Evolutionary conservation across 2,113 vertebrate genomes (phyloP).

Genomic region (Potamarius usumacintae): DNA sequence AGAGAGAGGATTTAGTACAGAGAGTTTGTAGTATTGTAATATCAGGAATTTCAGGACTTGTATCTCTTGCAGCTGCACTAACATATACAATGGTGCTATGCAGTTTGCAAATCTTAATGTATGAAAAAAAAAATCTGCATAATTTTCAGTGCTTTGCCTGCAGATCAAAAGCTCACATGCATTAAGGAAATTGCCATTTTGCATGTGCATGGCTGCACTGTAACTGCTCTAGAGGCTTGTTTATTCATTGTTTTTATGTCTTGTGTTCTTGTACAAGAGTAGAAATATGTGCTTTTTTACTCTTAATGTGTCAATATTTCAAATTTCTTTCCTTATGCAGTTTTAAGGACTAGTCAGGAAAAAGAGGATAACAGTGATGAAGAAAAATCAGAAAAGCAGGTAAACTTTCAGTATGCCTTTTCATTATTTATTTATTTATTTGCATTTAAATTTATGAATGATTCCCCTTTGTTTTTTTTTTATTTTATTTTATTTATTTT

Average conservation of each 20-base stretch:
- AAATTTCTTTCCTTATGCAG: conserved; percentile 47
- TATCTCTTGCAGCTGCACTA: conserved; percentile 4
- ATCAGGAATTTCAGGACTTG: neutral
- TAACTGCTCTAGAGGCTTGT: neutral
- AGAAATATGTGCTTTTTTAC: conserved; percentile 3
- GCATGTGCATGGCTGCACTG: conserved; percentile 47
- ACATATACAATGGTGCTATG: neutral
- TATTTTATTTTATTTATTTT: no score
- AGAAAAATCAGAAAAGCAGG: conserved; percentile 54
- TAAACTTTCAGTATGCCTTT: conserved; percentile 37
- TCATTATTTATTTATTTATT: neutral
- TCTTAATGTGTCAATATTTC: neutral
- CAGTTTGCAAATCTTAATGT: neutral
- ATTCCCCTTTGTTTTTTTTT: neutral
- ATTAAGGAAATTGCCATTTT: conserved; percentile 20
- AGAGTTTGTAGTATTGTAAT: neutral
- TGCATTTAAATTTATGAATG: neutral
- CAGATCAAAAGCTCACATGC: conserved; percentile 3
- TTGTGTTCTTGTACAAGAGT: neutral
- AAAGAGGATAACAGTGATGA: conserved; percentile 17
- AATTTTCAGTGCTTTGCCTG: neutral
- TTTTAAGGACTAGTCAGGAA: conserved; percentile 33
- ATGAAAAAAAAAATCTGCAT: neutral
- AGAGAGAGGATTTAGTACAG: neutral
- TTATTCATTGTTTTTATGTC: neutral